These are phyloP conservation scores for Anorthoa munda DNA, from an alignment of 2,888 invertebrate genomes.

Conservation along the genomic window DNA sequence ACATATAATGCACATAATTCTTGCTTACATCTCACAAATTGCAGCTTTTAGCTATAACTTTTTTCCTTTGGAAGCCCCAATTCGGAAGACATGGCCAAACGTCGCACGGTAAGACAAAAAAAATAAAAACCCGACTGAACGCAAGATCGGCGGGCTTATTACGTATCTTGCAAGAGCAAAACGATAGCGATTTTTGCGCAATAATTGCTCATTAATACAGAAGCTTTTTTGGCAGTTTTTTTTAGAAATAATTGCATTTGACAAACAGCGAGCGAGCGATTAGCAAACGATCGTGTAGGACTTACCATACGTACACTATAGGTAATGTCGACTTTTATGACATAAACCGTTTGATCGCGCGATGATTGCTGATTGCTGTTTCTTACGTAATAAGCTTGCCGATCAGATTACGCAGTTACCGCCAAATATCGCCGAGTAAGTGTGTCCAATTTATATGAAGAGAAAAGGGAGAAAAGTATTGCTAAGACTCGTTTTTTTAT, in stretches of 20 bases:
- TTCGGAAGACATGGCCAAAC: slow-evolving; percentile 40
- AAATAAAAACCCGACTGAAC: background rate
- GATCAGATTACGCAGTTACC: background rate
- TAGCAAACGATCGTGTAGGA: too few relatives aligned
- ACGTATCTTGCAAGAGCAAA: too few relatives aligned
- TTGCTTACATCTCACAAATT: background rate
- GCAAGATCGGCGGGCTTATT: background rate
- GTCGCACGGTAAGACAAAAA: slow-evolving; percentile 13
- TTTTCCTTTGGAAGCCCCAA: slow-evolving; percentile 46
- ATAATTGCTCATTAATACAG: too few relatives aligned
- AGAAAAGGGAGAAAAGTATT: background rate
- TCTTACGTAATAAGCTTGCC: too few relatives aligned
- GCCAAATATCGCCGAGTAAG: background rate
- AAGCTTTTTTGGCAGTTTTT: too few relatives aligned
- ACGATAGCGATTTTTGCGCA: too few relatives aligned
- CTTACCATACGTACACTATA: too few relatives aligned
- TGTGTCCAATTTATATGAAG: background rate
- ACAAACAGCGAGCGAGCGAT: too few relatives aligned
- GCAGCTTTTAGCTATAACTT: slow-evolving; percentile 51
- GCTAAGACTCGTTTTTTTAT: slow-evolving; percentile 1
- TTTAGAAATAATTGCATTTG: too few relatives aligned
- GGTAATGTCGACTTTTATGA: too few relatives aligned
- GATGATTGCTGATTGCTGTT: too few relatives aligned
- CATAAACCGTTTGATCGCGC: too few relatives aligned
- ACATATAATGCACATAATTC: slow-evolving; percentile 6